Conservation (phyloP, 2,888 invertebrate genomes). For the Anthophora plumipes region DNA sequence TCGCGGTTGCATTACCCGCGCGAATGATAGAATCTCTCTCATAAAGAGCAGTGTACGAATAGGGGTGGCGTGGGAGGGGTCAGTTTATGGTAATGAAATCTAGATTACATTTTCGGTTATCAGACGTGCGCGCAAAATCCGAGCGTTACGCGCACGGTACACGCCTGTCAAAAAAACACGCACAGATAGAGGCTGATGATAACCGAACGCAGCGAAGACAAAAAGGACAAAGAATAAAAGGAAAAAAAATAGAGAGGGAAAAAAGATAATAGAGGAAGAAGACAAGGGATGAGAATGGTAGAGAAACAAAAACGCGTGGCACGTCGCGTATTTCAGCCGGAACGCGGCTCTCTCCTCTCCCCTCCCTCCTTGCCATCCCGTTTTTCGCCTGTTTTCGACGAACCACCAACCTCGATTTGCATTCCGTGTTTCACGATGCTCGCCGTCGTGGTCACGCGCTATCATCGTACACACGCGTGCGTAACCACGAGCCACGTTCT, state of each 20-base stretch:
- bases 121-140: conserved; percentile 47
- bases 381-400: conserved; percentile 15
- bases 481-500: conserved; percentile 19
- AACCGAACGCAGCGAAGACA: background rate
- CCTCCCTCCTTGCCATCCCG: too few relatives aligned
- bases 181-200: conserved; percentile 11
- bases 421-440: conserved; percentile 75
- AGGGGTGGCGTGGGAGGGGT: background rate
- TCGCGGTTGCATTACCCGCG: conserved; percentile 57
- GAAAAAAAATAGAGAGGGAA: background rate
- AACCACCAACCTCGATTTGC: conserved; percentile 79
- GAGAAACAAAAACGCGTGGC: conserved; percentile 10
- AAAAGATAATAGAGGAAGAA: background rate
- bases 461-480: conserved; percentile 12
- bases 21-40: conserved; percentile 62
- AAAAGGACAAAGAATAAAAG: background rate
- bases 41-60: conserved; percentile 37
- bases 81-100: conserved; percentile 72
- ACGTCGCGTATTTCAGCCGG: conserved; percentile 68
- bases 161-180: background rate
- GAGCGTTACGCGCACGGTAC: conserved; percentile 25
- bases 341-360: background rate
- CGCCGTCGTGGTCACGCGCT: background rate
- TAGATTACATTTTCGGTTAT: conserved; percentile 68
- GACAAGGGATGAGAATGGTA: background rate